Conservation (phyloP, 2,113 vertebrate species). For the Pogonocichla stellata region DNA sequence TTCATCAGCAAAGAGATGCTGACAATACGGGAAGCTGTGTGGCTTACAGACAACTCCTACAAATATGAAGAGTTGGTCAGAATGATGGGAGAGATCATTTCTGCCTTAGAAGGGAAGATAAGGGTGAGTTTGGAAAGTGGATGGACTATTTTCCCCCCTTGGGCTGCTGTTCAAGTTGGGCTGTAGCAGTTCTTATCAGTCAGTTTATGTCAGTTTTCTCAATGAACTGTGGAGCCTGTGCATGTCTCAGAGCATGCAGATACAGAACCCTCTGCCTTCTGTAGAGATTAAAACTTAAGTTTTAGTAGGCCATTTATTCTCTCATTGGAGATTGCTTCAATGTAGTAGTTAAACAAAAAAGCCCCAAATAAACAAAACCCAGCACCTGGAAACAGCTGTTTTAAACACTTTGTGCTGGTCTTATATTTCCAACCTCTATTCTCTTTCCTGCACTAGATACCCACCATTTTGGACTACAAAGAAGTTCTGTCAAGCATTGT, state of each 20-base stretch:
- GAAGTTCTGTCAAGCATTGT: conserved; percentile 83
- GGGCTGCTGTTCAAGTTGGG: background rate
- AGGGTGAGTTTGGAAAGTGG: conserved; percentile 75
- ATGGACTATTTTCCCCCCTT: background rate
- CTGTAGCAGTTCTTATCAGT: background rate
- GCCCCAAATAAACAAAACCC: background rate
- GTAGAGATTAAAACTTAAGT: background rate
- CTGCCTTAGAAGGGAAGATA: conserved; percentile 91
- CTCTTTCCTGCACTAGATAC: conserved; percentile 72
- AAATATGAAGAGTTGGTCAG: conserved; percentile 97
- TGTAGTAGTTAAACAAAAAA: background rate
- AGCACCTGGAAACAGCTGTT: background rate
- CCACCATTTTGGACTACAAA: conserved; percentile 92
- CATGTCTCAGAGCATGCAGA: background rate
- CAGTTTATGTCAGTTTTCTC: background rate
- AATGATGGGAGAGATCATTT: conserved; percentile 97
- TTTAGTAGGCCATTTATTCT: background rate
- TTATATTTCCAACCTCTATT: background rate
- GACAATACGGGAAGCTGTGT: conserved; percentile 95
- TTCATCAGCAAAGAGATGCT: conserved; percentile 95
- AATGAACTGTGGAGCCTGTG: background rate
- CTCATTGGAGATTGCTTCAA: background rate
- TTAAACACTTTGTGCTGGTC: background rate
- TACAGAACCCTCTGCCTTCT: background rate
- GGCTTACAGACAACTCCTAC: conserved; percentile 98